Percentiles rank a stretch among this genome's conserved stretches.
phyloP scores from a whole-genome alignment of 2,888 invertebrate species.

The Ptychoptera contaminata region DNA sequence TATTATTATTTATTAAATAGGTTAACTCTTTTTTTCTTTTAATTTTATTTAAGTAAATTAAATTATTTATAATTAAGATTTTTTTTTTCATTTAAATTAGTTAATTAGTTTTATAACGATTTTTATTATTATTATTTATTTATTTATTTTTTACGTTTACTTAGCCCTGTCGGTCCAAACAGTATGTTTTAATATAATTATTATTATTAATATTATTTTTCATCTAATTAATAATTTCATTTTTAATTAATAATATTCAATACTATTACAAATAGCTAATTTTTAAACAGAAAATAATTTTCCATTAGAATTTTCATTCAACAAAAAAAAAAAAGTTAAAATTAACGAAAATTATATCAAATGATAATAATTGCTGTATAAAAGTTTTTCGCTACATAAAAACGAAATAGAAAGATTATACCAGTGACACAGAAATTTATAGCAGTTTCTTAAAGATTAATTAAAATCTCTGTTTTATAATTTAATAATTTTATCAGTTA shows the following conservation, averaged over 20 bases:
- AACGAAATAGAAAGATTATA: no score
- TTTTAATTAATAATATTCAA: background rate
- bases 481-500: no score
- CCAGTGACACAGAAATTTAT: no score
- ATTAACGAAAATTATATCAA: no score
- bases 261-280: background rate
- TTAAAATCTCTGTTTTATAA: no score
- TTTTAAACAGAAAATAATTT: conserved; percentile 1
- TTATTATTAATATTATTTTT: background rate
- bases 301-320: conserved; percentile 1
- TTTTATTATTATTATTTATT: background rate
- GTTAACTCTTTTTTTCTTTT: conserved; percentile 3
- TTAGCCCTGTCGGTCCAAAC: conserved; percentile 3
- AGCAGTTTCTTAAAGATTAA: no score
- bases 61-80: background rate
- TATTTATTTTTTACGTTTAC: background rate
- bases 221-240: conserved; percentile 2
- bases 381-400: no score
- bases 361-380: no score
- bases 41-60: background rate
- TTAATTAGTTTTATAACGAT: no score
- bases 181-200: background rate
- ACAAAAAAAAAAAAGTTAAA: no score
- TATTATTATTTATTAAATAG: conserved; percentile 3
- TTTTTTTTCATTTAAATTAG: no score